A percentile compares a stretch with the other conserved stretches of the same genome.
phyloP scores from a whole-genome alignment of 1,140 invertebrate genomes.

The Sesamia nonagrioides region DNA sequence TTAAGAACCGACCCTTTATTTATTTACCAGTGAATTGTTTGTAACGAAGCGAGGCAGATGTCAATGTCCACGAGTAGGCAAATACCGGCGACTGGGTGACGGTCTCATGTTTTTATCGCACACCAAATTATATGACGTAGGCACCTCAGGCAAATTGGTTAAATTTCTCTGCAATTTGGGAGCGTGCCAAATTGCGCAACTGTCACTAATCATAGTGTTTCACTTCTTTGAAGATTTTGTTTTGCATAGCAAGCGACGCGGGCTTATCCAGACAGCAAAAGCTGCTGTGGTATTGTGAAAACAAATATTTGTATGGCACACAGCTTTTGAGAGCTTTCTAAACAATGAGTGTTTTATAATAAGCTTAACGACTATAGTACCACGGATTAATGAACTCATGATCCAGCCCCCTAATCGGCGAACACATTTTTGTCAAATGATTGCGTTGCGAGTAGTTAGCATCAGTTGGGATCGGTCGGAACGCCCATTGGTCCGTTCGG shows the following conservation, averaged over 20 bases:
- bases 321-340: background rate
- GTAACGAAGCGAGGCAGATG: slow-evolving; percentile 15
- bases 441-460: no score
- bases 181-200: slow-evolving; percentile 51
- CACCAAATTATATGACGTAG: slow-evolving; percentile 41
- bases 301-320: background rate
- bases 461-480: no score
- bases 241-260: slow-evolving; percentile 34
- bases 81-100: slow-evolving; percentile 29
- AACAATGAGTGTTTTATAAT: background rate
- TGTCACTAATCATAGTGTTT: slow-evolving; percentile 45
- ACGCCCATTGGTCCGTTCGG: no score
- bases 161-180: slow-evolving; percentile 59
- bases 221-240: slow-evolving; percentile 43
- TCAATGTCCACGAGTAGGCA: slow-evolving; percentile 21
- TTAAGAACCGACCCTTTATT: slow-evolving; percentile 17
- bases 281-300: background rate
- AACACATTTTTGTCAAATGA: no score
- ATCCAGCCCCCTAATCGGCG: no score
- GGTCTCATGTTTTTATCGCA: slow-evolving; percentile 27
- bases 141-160: slow-evolving; percentile 51
- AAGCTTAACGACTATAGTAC: no score
- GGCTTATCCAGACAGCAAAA: slow-evolving; percentile 17
- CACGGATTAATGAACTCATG: background rate
- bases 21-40: slow-evolving; percentile 9